A percentile compares a stretch with the other conserved stretches of the same genome.
Evolutionary conservation across 2,888 invertebrate genomes (phyloP).

Genomic region (Cryptops parisi): DNA sequence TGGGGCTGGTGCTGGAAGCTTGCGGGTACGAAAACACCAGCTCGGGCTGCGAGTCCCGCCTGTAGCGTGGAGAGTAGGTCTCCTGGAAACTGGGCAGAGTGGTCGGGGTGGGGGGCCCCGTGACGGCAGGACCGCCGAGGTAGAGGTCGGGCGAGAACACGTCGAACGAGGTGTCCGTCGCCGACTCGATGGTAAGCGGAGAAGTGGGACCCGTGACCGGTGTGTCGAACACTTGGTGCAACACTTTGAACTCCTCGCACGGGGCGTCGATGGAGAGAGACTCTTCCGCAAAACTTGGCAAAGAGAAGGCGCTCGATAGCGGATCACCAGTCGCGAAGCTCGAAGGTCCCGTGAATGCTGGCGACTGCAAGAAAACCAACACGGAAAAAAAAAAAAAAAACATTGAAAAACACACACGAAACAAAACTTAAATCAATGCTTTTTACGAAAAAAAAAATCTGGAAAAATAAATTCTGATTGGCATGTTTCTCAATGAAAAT

Average conservation of each 20-base stretch:
- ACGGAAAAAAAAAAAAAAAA: no score
- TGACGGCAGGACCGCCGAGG: background rate
- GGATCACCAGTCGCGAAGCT: background rate
- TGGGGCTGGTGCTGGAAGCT: conserved; percentile 3
- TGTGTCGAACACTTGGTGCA: background rate
- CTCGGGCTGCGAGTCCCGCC: conserved; percentile 56
- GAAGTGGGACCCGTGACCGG: background rate
- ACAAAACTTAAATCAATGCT: no score
- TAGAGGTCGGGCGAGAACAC: conserved; percentile 1
- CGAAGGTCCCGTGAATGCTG: background rate
- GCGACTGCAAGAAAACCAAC: background rate
- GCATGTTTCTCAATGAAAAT: no score
- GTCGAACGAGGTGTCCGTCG: background rate
- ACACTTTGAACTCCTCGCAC: background rate
- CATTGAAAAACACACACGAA: no score
- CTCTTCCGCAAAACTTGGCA: background rate
- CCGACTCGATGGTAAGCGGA: background rate
- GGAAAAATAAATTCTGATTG: no score
- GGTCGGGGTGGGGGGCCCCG: conserved; percentile 2
- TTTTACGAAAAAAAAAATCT: no score
- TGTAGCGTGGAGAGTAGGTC: conserved; percentile 42
- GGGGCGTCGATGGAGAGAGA: background rate
- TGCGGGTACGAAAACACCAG: conserved; percentile 34
- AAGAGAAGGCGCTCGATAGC: background rate
- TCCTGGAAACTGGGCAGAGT: conserved; percentile 19